Base-by-base conservation (phyloP, 1,140 invertebrate genomes). In the Eupristina koningsbergeri region DNA sequence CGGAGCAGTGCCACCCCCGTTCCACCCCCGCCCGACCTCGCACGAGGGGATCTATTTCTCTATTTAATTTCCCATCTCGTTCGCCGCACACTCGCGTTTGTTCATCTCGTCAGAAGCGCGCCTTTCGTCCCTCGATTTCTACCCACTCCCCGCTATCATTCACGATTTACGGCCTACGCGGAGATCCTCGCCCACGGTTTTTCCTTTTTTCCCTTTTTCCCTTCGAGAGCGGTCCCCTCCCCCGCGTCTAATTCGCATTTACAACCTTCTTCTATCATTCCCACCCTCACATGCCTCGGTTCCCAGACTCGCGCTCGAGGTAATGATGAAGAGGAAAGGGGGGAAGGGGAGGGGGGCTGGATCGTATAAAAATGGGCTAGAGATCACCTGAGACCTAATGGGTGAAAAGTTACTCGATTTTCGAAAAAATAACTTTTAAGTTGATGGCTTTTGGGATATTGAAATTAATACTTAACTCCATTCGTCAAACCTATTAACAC, bases 1-100 rank as follows among this genome's bases (percentile, higher is more conserved):
- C 86, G 81, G 86, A 90, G 89, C 89, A 89, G 86, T 29, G 34
- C 41, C 31, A 26, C 67, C 15, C 29, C 31, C 29, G n/a, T n/a
- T 34, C 31, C 17, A 8, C 26, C 63, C 31, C 53, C 3, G 19
- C 1, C 53, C 41, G 9, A 29, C 29, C 58, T 47, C 58, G 29
- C 61, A 61, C 39, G 74, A 36, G 75, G 41, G 83, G 71, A 85
- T 85, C 84, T 85, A 85, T 85, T 85, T 85, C 84, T 81, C 84
- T 85, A 85, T 85, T 85, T 85, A 85, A 85, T 85, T 85, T 81
- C 84, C 79, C 84, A 85, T 85, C 83, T 84, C 76, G 78, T 80
- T 69, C 26, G 53, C 53, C 1, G 45, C 3, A 9, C 15, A 31
- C 11, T 13, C 26, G 81, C 75, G 75, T 76, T 82, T 29, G 80